phyloP scores from a whole-genome alignment of 2,888 invertebrate genomes.

The Tipula confusa region DNA sequence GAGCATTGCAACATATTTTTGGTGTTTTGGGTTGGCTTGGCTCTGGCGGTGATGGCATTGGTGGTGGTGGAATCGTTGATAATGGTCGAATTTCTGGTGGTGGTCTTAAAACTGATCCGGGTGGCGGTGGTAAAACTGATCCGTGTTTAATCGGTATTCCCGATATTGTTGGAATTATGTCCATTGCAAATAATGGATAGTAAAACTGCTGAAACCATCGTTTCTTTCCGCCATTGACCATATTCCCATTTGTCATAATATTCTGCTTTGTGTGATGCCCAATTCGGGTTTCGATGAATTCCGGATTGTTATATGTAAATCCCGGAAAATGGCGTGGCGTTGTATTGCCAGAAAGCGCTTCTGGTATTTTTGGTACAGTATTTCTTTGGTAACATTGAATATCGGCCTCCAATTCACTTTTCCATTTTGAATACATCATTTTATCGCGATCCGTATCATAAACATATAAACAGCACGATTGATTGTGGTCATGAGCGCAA shows the following conservation, averaged over 20 bases:
- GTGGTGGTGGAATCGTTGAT: neutral
- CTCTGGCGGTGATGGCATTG: neutral
- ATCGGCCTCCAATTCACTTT: neutral
- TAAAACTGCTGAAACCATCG: conserved; percentile 25
- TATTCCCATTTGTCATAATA: neutral
- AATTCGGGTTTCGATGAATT: conserved; percentile 7
- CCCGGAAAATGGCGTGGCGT: neutral
- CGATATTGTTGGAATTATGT: conserved; percentile 8
- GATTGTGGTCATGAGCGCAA: conserved; percentile 29
- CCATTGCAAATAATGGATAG: conserved; percentile 27
- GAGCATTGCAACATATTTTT: neutral
- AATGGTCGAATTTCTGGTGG: neutral
- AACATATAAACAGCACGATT: neutral
- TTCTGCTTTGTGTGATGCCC: neutral
- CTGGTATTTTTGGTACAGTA: neutral
- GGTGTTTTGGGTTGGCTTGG: neutral
- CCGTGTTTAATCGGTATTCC: neutral
- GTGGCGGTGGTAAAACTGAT: neutral
- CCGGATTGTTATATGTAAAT: conserved; percentile 27
- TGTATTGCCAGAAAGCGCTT: neutral
- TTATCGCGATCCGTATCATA: neutral
- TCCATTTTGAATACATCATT: neutral
- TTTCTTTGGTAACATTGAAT: too few relatives aligned
- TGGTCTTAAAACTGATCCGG: neutral
- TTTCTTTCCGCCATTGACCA: neutral